Evolutionary conservation across 2,888 invertebrate species (phyloP).

Genomic region (Xanthia togata): DNA sequence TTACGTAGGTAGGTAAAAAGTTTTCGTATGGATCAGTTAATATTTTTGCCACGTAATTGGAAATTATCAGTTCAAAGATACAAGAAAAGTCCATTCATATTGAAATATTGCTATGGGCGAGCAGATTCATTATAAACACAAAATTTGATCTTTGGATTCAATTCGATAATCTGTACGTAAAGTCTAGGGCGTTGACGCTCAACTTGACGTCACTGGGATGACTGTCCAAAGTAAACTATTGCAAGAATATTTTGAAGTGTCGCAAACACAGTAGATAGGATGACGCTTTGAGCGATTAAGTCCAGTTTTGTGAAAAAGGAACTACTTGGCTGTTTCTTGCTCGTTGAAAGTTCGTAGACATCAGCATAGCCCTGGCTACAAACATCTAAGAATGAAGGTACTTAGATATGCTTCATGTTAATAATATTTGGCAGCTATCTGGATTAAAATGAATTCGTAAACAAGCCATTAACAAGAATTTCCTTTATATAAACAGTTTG

Average conservation of each 20-base stretch:
- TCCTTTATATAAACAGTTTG: conserved; percentile 32
- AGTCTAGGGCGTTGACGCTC: conserved; percentile 12
- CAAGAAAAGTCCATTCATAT: background rate
- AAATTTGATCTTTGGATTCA: conserved; percentile 28
- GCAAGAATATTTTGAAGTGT: conserved; percentile 17
- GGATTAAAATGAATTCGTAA: conserved; percentile 26
- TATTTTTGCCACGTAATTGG: background rate
- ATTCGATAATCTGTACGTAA: conserved; percentile 17
- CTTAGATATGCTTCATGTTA: conserved; percentile 6
- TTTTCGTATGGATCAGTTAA: background rate
- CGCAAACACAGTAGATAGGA: conserved; percentile 18
- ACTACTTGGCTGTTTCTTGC: background rate
- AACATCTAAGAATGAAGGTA: background rate
- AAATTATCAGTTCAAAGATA: background rate
- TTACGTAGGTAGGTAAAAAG: background rate
- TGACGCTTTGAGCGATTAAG: conserved; percentile 10
- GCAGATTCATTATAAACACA: background rate
- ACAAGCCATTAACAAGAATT: conserved; percentile 33
- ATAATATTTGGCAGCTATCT: conserved; percentile 36
- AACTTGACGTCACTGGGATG: conserved; percentile 31
- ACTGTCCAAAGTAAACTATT: conserved; percentile 26
- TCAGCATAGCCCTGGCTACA: background rate
- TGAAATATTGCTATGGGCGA: background rate
- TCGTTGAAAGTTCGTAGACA: background rate
- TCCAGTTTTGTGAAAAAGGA: conserved; percentile 11